Evolutionary conservation across 2,888 invertebrate species (phyloP), one percentile per base, ranked within the genome.

Genomic region (Calliopum simillimum): DNA sequence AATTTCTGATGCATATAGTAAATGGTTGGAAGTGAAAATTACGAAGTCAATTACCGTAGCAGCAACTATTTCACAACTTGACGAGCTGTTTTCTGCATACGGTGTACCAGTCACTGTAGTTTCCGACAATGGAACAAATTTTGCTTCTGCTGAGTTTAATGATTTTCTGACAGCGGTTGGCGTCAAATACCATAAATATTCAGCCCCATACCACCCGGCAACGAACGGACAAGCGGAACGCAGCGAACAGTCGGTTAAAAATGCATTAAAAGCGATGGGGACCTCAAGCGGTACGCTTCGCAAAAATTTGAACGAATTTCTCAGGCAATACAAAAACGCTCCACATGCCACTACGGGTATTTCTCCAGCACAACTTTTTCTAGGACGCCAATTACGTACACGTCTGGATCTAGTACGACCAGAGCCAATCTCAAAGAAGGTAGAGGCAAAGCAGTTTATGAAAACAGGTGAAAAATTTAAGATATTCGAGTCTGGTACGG

Each of bases 1-100:
- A 14, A 73, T 86, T 76, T n/a, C n/a, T 2, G 66, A 77, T 8
- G 77, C 79, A n/a, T n/a, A n/a, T n/a, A n/a, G n/a, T n/a, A n/a
- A n/a, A n/a, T n/a, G n/a, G n/a, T n/a, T n/a, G n/a, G n/a, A n/a
- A n/a, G n/a, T n/a, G n/a, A n/a, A n/a, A n/a, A n/a, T n/a, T n/a
- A n/a, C n/a, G n/a, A n/a, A n/a, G n/a, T n/a, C n/a, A n/a, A n/a
- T n/a, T n/a, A n/a, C n/a, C n/a, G n/a, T n/a, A n/a, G n/a, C n/a
- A n/a, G n/a, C n/a, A n/a, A n/a, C n/a, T n/a, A n/a, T n/a, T n/a
- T n/a, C n/a, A n/a, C n/a, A n/a, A n/a, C n/a, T n/a, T n/a, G n/a
- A n/a, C n/a, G n/a, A n/a, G n/a, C n/a, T n/a, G n/a, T n/a, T n/a
- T n/a, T n/a, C n/a, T n/a, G n/a, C n/a, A n/a, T n/a, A n/a, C n/a